Evolutionary conservation across 1,140 invertebrate genomes (phyloP).

Genomic region (Heliothis virescens): DNA sequence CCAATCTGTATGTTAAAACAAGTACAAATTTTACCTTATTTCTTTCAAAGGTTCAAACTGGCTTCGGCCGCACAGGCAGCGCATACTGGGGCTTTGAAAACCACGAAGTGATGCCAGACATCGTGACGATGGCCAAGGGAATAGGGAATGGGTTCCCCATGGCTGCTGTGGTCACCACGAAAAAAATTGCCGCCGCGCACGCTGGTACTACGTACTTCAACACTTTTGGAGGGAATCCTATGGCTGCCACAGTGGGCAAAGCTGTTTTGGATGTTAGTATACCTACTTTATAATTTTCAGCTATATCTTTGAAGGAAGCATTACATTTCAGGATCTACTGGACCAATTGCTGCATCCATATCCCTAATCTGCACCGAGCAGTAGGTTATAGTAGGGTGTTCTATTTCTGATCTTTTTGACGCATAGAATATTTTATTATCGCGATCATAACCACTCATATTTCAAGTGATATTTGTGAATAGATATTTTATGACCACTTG

Average conservation of each 20-base stretch:
- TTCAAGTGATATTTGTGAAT: no score
- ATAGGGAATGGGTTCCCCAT: conserved; percentile 98
- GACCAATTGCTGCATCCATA: no score
- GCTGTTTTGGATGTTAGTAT: conserved; percentile 94
- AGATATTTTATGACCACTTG: no score
- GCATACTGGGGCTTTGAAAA: conserved; percentile 98
- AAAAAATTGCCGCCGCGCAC: conserved; percentile 92
- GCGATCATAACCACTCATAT: no score
- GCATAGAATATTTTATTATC: no score
- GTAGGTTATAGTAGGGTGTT: no score
- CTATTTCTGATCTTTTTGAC: no score
- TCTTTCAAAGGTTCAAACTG: conserved; percentile 93
- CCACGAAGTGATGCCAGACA: conserved; percentile 96
- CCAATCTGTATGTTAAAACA: no score
- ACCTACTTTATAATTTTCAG: neutral
- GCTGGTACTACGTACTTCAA: conserved; percentile 95
- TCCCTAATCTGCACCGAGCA: no score
- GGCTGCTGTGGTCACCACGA: conserved; percentile 96
- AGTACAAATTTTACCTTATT: neutral
- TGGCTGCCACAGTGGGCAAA: conserved; percentile 94
- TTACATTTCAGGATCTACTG: neutral
- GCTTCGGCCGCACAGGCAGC: conserved; percentile 97
- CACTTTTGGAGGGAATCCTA: conserved; percentile 98
- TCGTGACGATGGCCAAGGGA: conserved; percentile 96
- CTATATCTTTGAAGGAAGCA: neutral